These are phyloP conservation scores for Scytalopus superciliaris DNA, from an alignment of 2,113 vertebrate species.

Conservation along the genomic window DNA sequence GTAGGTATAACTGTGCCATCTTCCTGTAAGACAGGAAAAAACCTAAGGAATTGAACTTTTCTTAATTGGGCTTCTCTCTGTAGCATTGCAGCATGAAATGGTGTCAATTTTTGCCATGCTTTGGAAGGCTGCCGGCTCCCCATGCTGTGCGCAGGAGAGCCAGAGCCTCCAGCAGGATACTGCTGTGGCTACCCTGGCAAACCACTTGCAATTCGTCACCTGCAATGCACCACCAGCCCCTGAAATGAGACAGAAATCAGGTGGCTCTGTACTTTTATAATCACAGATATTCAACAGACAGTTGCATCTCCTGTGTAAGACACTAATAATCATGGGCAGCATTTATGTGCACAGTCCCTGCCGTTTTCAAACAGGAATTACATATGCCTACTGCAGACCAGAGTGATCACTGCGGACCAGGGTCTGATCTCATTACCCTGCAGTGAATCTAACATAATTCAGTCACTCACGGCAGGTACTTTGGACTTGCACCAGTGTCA, in stretches of 20 bases:
- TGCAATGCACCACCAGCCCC: accelerated
- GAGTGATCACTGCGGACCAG: not conserved
- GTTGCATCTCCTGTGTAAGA: not conserved
- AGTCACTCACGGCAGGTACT: not conserved
- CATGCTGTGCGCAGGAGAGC: not conserved
- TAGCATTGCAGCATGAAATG: not conserved
- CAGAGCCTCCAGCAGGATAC: not conserved
- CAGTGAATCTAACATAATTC: slow-evolving; percentile 13
- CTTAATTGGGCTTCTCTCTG: not conserved
- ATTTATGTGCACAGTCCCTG: not conserved
- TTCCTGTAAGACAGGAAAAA: not conserved
- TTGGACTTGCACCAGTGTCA: not conserved
- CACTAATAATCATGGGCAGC: not conserved
- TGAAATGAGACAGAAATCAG: not conserved
- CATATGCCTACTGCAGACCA: not conserved
- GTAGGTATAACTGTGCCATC: not conserved
- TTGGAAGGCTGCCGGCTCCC: not conserved
- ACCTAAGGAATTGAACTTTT: not conserved
- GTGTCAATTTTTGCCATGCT: not conserved
- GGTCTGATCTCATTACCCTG: slow-evolving; percentile 32
- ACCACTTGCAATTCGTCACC: not conserved
- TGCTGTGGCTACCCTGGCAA: not conserved
- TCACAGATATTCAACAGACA: not conserved
- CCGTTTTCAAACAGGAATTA: not conserved
- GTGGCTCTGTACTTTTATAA: not conserved